phyloP scores from a whole-genome alignment of 2,113 vertebrate genomes.

The Nymphicus hollandicus region DNA sequence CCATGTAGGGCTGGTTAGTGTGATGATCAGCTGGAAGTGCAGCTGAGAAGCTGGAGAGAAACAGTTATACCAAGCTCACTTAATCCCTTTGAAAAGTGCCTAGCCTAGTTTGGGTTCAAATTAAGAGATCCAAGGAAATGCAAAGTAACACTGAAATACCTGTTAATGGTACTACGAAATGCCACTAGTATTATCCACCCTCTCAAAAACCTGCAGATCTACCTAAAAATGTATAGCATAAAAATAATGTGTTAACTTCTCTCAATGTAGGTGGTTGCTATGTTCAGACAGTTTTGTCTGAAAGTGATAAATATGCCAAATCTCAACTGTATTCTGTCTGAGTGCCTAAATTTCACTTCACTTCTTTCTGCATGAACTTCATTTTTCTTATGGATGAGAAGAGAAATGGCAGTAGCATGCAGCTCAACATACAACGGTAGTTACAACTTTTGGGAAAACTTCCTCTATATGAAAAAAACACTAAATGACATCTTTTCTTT shows the following conservation, averaged over 20 bases:
- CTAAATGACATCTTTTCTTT: background rate
- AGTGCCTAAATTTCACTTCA: background rate
- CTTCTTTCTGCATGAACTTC: background rate
- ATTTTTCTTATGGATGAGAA: background rate
- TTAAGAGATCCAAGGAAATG: background rate
- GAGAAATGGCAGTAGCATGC: background rate
- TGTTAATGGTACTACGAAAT: background rate
- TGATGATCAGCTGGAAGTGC: background rate
- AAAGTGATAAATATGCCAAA: background rate
- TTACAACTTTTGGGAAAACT: background rate
- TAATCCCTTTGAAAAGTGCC: background rate
- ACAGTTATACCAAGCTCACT: background rate
- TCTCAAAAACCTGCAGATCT: background rate
- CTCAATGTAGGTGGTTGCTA: background rate
- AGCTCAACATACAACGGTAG: background rate
- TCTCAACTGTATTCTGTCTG: background rate
- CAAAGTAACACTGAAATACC: background rate
- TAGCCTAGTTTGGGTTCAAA: background rate
- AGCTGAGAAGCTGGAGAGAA: background rate
- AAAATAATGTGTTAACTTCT: background rate
- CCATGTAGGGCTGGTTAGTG: fast-evolving
- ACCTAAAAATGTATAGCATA: background rate
- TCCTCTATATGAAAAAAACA: background rate
- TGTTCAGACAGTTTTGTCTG: background rate
- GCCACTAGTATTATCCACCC: background rate